Base-by-base conservation (phyloP, 2,888 invertebrate genomes). In the Eupelmus urozonus region DNA sequence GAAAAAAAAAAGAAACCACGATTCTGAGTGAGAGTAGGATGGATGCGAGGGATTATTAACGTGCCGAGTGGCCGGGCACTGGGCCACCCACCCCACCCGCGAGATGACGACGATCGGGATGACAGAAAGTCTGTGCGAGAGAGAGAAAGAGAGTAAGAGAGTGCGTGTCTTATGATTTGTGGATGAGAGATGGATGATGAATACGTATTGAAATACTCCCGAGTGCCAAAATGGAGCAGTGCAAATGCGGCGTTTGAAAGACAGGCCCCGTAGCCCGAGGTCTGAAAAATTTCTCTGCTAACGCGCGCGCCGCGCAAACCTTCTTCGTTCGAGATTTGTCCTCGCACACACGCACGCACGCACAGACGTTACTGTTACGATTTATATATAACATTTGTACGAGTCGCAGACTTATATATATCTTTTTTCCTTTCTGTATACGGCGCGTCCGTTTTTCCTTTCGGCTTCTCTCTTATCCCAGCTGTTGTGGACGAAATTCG, bases 171-270 rank as follows among this genome's bases (percentile, higher is more conserved):
- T 71, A 65, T 71, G 65, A 77, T 71, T 34, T 62, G 20, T 25
- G 60, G 67, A 67, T 62, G 53, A 67, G 60, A n/a, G n/a, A n/a
- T 29, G 34, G 53, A 72, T 40, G 45, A 67, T 29, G 53, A 65
- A 81, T 80, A 83, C 78, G 80, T 83, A 82, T 82, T 80, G 80
- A 83, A 86, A 86, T 87, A 87, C 85, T 87, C 87, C 83, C 84
- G 86, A 85, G 87, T 86, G 87, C 87, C 87, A 87, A 87, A 53
- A 84, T 81, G 67, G 69, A 79, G 72, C 72, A 71, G 72, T 79
- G 75, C 75, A 76, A 72, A 76, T n/a, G 79, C 62, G 75, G 75
- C 4, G 16, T 55, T 42, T 9, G 27, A 78, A 23, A 76, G 20
- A 34, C 3, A 34, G 49, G 2, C 16, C 49, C 16, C 11, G 16